Base-by-base conservation (phyloP, 2,113 vertebrate genomes). In the Phoenicopterus ruber region DNA sequence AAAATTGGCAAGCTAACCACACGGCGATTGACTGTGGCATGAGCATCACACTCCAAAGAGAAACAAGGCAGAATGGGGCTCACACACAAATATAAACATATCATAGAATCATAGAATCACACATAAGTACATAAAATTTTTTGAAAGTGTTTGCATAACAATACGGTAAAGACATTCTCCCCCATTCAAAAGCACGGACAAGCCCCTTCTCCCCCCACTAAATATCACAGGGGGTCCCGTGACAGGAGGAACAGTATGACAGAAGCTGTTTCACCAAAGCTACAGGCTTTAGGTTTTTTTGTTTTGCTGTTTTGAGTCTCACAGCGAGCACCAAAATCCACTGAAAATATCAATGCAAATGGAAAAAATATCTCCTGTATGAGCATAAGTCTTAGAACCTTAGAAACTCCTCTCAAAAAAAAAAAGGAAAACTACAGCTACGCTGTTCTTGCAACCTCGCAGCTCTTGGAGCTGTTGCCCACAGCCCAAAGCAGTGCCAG, bases 401-500 rank as follows among this genome's bases (percentile, higher is more conserved):
- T 17, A 58, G 13, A 31, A 58, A 19, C 4, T 34, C 11, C 31
- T 19, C 16, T 13, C 40, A 7, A 4, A 58, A 63, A n/a, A 32
- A 22, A 17, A 52, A 32, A n/a, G 4, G 16, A 29, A 26, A 74
- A 17, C 5, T 3, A 11, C 5, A 62, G 26, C 22, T 47, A 7
- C 2, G 4, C 36, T 40, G 25, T 8, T 69, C 44, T 11, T 31
- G 13, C 17, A 58, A 5, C 31, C 58, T 55, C 26, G 40, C 4
- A 2, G 50, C 32, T 26, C 22, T 10, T 5, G 22, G 66, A 62
- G 24, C 61, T n/a, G 59, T 6, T 32, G 47, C 4, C 21, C 22
- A 7, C 2, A 0, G 20, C 5, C 50, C 1, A 0, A 55, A 34
- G 10, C 0, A 0, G 9, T 5, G 6, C 14, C 2, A 0, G 5